phyloP scores from a whole-genome alignment of 2,113 vertebrate genomes.

The Amblyornis subalaris region DNA sequence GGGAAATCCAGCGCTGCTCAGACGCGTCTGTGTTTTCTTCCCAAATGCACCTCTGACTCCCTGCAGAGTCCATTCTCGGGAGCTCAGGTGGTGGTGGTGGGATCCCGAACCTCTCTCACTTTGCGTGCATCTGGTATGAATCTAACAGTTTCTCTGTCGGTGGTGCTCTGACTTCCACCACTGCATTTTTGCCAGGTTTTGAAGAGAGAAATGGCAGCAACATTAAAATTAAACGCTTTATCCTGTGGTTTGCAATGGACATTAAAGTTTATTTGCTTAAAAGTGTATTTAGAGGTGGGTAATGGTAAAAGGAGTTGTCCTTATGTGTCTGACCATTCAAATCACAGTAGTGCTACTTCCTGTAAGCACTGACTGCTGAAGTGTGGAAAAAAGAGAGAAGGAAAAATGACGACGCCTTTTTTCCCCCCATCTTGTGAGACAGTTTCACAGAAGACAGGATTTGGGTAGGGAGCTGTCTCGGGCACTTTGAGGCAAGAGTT shows the following conservation, averaged over 20 bases:
- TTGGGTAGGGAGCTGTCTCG: accelerated
- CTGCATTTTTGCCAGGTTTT: not conserved
- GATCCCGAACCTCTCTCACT: not conserved
- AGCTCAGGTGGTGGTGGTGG: not conserved
- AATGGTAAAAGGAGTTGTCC: not conserved
- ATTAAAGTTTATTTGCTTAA: not conserved
- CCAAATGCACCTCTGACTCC: accelerated
- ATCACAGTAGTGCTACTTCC: not conserved
- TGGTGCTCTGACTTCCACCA: not conserved
- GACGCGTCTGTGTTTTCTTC: accelerated
- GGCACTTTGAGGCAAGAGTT: not conserved
- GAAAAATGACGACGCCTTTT: not conserved
- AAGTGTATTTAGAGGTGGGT: not conserved
- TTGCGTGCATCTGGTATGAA: accelerated
- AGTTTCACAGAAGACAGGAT: not conserved
- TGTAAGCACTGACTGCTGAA: not conserved
- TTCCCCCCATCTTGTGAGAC: not conserved
- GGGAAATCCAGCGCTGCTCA: not conserved
- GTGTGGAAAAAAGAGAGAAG: not conserved
- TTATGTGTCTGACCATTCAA: not conserved
- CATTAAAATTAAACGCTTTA: not conserved
- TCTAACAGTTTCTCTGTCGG: accelerated
- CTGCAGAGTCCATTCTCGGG: accelerated
- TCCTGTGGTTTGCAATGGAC: not conserved
- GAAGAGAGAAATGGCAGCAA: not conserved